Evolutionary conservation across 2,888 invertebrate genomes (phyloP).

Genomic region (Furcula furcula): DNA sequence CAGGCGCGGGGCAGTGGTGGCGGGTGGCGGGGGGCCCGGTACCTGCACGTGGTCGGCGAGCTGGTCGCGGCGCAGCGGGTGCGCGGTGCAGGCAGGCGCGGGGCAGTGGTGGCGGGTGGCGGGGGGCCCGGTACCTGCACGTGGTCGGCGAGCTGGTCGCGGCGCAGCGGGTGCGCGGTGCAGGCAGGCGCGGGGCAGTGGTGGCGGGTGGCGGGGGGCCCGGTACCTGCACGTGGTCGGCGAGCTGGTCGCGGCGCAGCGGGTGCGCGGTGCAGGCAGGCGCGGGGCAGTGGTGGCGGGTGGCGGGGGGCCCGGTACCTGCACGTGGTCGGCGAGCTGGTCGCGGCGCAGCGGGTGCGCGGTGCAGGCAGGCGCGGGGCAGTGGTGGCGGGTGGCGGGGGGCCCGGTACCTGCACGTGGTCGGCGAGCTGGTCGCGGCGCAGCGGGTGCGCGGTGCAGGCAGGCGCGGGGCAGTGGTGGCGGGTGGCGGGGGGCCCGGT

Average conservation of each 20-base stretch:
- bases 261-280: slow-evolving; percentile 5
- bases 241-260: slow-evolving; percentile 6
- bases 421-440: background rate
- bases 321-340: slow-evolving; percentile 19
- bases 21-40: too few species aligned
- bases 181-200: background rate
- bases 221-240: slow-evolving; percentile 5
- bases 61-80: slow-evolving; percentile 44
- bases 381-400: background rate
- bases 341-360: background rate
- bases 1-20: slow-evolving; percentile 55
- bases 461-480: too few species aligned
- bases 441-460: background rate
- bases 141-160: slow-evolving; percentile 6
- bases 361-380: too few species aligned
- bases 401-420: too few species aligned
- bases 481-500: background rate
- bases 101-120: slow-evolving; percentile 59
- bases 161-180: slow-evolving; percentile 7
- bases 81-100: slow-evolving; percentile 46
- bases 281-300: background rate
- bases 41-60: slow-evolving; percentile 29
- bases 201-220: too few species aligned
- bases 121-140: slow-evolving; percentile 28
- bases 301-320: too few species aligned